Evolutionary conservation across 2,797 vertebrate genomes (phyloP), one percentile per base, ranked within the genome.

Genomic region (Pangasius macronema): DNA sequence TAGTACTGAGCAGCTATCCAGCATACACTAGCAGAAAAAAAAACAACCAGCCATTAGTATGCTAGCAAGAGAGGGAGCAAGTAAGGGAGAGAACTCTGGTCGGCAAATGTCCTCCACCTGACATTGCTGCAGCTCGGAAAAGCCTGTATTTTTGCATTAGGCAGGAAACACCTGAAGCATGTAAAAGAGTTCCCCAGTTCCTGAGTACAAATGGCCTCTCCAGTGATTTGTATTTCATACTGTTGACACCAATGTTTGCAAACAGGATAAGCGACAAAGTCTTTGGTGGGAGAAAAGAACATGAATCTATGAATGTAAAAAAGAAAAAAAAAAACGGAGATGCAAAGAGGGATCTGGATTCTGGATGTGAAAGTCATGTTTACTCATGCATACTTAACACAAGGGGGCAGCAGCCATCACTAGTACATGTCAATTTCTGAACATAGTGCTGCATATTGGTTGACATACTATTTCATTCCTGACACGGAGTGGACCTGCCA

Each of bases 1-100:
- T 80, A 82, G 30, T 33, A 76, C 63, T 79, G 72, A 87, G 75
- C 46, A 16, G 51, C 75, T 81, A 82, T 79, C 55, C 59, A 42
- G 83, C 30, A 77, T 82, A 82, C 87, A 75, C 53, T 79, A 76
- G 55, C 84, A 57, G 76, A 75, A 84, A 73, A 85, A 85, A 85
- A 84, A 72, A 51, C 73, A 76, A 3, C 68, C 84, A 63, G 55
- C 10, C 91, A 89, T 92, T 93, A 92, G 89, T 93, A 94, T 92
- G 90, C 89, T 87, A 49, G 90, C 85, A 87, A 76, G 86, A 67
- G 85, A 84, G 85, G 39, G 57, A 84, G 83, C 86, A 49, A 86
- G 59, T 61, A 42, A 36, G 49, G 84, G 83, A 63, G 88, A 86
- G 89, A 88, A 87, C 86, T 87, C 85, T 88, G 67, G 85, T 90